Percentiles rank a stretch among this genome's conserved stretches.
Conservation (phyloP, 2,888 invertebrate genomes). For the Hemaris fuciformis region DNA sequence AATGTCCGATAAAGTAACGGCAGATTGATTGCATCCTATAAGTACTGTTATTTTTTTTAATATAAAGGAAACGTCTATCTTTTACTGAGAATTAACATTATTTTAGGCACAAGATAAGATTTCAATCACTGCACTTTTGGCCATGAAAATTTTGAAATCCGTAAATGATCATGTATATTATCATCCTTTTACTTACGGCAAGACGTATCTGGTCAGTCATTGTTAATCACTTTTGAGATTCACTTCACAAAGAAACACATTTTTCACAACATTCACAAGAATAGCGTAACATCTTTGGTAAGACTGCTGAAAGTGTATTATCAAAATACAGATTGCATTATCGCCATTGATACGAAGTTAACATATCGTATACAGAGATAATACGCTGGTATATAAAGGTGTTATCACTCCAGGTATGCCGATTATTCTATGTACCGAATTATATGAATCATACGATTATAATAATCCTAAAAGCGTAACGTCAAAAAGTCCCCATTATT, state of each 20-base stretch:
- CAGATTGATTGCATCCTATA: too few species aligned
- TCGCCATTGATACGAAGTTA: constrained; percentile 52
- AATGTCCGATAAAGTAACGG: too few species aligned
- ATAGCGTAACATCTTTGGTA: constrained; percentile 37
- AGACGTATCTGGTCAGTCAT: constrained; percentile 64
- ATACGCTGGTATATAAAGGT: constrained; percentile 22
- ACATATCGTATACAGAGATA: constrained; percentile 61
- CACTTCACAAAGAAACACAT: constrained; percentile 44
- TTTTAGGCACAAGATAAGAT: not conserved
- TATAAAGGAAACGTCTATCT: not conserved
- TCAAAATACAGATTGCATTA: constrained; percentile 59
- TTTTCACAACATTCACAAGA: constrained; percentile 41
- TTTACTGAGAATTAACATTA: not conserved
- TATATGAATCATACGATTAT: constrained; percentile 16
- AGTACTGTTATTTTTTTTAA: not conserved
- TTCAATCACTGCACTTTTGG: not conserved
- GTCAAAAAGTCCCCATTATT: not conserved
- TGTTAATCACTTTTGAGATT: constrained; percentile 51
- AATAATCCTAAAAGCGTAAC: not conserved
- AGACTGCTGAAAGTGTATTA: constrained; percentile 53
- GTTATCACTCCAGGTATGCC: constrained; percentile 26
- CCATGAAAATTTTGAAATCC: not conserved
- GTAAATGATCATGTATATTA: not conserved
- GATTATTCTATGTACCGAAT: constrained; percentile 29
- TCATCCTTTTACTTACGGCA: constrained; percentile 54